Base-by-base conservation (phyloP, 2,888 invertebrate species). In the Oligia fasciuncula region DNA sequence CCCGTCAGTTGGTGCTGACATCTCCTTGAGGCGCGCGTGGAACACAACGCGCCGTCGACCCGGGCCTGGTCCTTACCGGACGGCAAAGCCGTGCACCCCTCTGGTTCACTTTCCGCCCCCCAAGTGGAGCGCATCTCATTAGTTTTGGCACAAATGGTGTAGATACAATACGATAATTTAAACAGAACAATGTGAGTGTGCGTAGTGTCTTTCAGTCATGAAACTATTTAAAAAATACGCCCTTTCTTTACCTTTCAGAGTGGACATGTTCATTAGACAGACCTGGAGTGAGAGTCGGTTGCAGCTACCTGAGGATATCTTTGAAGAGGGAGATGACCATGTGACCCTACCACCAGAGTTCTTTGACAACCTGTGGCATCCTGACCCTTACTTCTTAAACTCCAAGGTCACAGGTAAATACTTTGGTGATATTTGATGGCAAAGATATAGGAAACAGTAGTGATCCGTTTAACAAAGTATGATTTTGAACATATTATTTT, bases 331-430 rank as follows among this genome's bases (percentile, higher is more conserved):
- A 0, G 98, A 98, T 85, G 98, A 98, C 91, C 98, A 98, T 90
- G 98, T 98, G 51, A 98, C 98, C 0, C 93, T 98, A 63, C 98
- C 98, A 19, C 98, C 98, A 62, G 98, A 98, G 93, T 98, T 98
- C 94, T 98, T 98, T 89, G 98, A 98, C 91, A 98, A 98, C 92
- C 97, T 98, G n/a, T 98, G 98, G 98, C 98, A 98, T 92, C 98
- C 98, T 0, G 98, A 98, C 95, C 98, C 98, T 49, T 98, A 98
- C 93, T 98, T 98, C 94, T 95, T 98, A 63, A 98, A 98, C 94
- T 98, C 98, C 4, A 98, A 98, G 97, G 98, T 98, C 73, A 98
- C 98, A 93, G 98, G 98, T 98, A 95, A 91, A 63, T 11, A 6
- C 14, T 57, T 63, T 75, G 0, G 13, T 14, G 0, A 1, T 51